These are phyloP conservation scores for Chelonia mydas DNA, from an alignment of 2,797 vertebrate species.

Conservation along the genomic window DNA sequence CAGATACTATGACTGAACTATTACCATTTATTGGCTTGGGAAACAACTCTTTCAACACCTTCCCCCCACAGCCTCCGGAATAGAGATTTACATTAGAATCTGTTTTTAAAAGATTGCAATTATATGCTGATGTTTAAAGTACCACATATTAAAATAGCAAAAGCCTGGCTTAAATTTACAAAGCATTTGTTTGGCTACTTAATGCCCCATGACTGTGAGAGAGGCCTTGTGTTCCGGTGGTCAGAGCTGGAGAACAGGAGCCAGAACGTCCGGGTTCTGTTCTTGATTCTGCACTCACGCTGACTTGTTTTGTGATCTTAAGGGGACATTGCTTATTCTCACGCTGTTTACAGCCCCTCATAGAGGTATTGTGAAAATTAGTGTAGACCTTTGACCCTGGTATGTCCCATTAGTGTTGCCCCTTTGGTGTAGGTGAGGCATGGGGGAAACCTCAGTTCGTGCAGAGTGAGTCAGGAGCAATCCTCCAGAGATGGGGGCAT, in stretches of 20 bases:
- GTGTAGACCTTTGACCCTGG: too few species aligned
- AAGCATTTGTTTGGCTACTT: background rate
- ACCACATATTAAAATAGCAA: slow-evolving; percentile 34
- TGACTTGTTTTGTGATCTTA: background rate
- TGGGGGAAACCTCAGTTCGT: background rate
- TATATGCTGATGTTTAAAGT: background rate
- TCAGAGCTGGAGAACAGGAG: background rate
- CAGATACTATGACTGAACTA: slow-evolving; percentile 9
- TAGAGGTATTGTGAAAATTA: background rate
- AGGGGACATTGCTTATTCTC: background rate
- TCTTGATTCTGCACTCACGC: background rate
- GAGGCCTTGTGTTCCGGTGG: background rate
- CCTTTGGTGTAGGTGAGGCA: too few species aligned
- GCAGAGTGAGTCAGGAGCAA: background rate
- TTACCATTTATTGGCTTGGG: background rate
- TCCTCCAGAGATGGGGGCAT: background rate
- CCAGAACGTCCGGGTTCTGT: background rate
- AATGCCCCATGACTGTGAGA: background rate
- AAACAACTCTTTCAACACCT: background rate
- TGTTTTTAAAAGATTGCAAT: background rate
- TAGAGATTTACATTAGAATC: slow-evolving; percentile 33
- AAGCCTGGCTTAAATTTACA: slow-evolving; percentile 23
- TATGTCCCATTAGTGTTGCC: background rate
- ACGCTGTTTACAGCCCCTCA: background rate
- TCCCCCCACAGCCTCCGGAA: background rate